Conservation (phyloP, 23 tunicate species). For the Halocynthia roretzi region DNA sequence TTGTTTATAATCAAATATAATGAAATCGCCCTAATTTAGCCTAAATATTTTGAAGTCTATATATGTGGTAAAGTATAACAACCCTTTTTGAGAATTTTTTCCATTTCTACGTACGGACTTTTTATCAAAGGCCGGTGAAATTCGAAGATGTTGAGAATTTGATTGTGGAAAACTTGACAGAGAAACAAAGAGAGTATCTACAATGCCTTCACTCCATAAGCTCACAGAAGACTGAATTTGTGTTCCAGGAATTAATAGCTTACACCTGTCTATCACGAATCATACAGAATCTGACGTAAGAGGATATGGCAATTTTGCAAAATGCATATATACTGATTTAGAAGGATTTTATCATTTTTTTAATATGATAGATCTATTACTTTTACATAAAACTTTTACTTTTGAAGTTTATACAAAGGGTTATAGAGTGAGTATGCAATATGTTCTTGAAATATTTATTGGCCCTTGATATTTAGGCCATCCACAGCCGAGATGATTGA, state of each 20-base stretch:
- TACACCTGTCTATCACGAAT: constrained; percentile 22
- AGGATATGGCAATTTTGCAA: too few relatives aligned
- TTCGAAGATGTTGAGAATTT: constrained; percentile 9
- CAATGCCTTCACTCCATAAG: constrained; percentile 20
- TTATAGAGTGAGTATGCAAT: background rate
- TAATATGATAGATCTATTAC: background rate
- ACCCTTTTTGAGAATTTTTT: background rate
- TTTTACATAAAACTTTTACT: background rate
- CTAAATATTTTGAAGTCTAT: too few relatives aligned
- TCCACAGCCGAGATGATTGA: constrained; percentile 62
- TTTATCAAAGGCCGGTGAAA: background rate
- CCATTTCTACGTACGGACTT: too few relatives aligned
- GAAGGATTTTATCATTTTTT: background rate
- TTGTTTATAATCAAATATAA: too few relatives aligned
- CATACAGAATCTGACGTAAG: constrained; percentile 12
- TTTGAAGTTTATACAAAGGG: background rate
- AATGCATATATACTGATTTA: too few relatives aligned
- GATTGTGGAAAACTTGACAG: constrained; percentile 12
- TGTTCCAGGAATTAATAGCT: constrained; percentile 16
- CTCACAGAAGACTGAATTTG: constrained; percentile 2
- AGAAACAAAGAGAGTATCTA: constrained; percentile 5
- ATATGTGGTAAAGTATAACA: background rate
- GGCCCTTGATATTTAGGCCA: constrained; percentile 26
- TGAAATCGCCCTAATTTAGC: too few relatives aligned
- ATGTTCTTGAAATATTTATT: background rate